phyloP scores from a whole-genome alignment of 2,113 vertebrate species.

The Sinocyclocheilus grahami region DNA sequence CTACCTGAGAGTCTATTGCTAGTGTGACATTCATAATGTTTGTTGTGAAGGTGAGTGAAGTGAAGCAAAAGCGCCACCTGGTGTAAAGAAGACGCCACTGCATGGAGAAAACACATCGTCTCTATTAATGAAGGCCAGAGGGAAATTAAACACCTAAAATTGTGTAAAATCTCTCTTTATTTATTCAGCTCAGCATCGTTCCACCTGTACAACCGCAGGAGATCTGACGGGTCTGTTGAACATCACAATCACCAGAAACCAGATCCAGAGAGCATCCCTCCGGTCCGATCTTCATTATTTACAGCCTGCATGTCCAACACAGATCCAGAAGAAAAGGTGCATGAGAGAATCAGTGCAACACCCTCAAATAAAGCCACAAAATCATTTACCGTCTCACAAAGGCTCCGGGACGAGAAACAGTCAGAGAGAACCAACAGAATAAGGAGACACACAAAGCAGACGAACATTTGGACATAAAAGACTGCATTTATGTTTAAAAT shows the following conservation, averaged over 20 bases:
- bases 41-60: neutral
- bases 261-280: neutral
- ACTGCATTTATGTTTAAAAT: too few species aligned
- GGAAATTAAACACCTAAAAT: conserved; percentile 64
- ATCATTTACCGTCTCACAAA: neutral
- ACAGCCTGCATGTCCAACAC: neutral
- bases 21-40: neutral
- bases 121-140: neutral
- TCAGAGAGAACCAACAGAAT: too few species aligned
- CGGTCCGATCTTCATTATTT: conserved; percentile 40
- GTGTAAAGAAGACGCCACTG: neutral
- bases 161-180: conserved; percentile 80
- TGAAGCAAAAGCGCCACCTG: neutral
- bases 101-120: neutral
- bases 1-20: neutral
- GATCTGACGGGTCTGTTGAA: too few species aligned
- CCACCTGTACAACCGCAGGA: conserved; percentile 13
- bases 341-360: neutral
- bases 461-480: neutral
- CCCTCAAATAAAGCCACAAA: neutral
- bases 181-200: conserved; percentile 53
- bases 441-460: neutral
- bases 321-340: neutral
- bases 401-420: neutral
- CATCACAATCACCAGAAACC: neutral